Evolutionary conservation across 2,113 vertebrate genomes (phyloP).

Genomic region (Brachyhypopomus occidentalis): DNA sequence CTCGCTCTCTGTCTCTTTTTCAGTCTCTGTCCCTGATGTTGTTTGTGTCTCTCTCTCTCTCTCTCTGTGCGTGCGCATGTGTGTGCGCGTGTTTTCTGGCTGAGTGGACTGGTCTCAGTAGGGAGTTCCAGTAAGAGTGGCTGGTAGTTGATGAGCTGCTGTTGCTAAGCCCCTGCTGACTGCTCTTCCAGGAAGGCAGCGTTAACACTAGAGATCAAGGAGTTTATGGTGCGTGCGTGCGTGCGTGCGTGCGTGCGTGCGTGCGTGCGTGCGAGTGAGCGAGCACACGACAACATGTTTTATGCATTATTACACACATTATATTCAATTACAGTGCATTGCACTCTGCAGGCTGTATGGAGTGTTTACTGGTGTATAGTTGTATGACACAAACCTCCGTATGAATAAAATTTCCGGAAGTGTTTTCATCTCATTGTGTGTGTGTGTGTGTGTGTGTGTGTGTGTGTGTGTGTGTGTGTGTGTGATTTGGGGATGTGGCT

Average conservation of each 20-base stretch:
- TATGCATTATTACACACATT: slow-evolving; percentile 12
- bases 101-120: background rate
- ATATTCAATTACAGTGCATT: slow-evolving; percentile 6
- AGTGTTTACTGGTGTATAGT: background rate
- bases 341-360: background rate
- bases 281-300: background rate
- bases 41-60: background rate
- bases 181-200: slow-evolving; percentile 17
- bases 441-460: background rate
- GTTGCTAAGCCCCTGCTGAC: slow-evolving; percentile 28
- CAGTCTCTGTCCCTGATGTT: background rate
- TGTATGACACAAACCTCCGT: background rate
- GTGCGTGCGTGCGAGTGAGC: background rate
- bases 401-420: background rate
- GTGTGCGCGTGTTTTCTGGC: background rate
- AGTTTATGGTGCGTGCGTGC: background rate
- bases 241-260: background rate
- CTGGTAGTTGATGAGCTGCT: slow-evolving; percentile 10
- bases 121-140: slow-evolving; percentile 28
- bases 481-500: background rate
- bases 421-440: too few species aligned
- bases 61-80: background rate
- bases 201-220: background rate
- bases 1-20: background rate
- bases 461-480: slow-evolving; percentile 18